Evolutionary conservation across 2,113 vertebrate genomes (phyloP).

Genomic region (Rana temporaria): DNA sequence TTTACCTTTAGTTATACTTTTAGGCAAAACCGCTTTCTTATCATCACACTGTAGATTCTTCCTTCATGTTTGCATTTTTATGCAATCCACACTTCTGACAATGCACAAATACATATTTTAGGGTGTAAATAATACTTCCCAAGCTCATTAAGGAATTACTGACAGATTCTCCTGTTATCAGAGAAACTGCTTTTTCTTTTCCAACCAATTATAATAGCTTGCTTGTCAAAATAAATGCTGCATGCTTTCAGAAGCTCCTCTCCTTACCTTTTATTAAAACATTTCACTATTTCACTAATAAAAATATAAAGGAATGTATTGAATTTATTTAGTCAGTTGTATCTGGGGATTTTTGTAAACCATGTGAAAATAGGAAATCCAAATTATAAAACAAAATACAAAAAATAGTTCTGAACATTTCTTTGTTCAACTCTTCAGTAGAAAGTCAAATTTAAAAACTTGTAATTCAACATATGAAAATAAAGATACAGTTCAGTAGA

Average conservation of each 20-base stretch:
- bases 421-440: no score
- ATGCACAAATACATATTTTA: background rate
- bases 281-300: background rate
- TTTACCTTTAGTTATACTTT: no score
- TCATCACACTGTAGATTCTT: no score
- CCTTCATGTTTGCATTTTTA: no score
- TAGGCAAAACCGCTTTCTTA: no score
- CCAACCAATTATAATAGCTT: slow-evolving; percentile 22
- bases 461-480: no score
- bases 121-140: background rate
- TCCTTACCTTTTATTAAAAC: background rate
- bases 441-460: no score
- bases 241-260: background rate
- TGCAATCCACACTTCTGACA: no score
- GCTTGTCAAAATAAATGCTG: slow-evolving; percentile 11
- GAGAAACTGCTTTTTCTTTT: slow-evolving; percentile 4
- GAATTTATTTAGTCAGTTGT: background rate
- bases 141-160: slow-evolving; percentile 29
- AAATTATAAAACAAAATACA: background rate
- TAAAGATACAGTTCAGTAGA: no score
- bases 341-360: background rate
- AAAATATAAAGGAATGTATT: background rate
- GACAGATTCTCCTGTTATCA: slow-evolving; percentile 1
- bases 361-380: background rate
- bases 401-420: background rate